Base-by-base conservation (phyloP, 2,888 invertebrate species). In the Xestia ashworthii region DNA sequence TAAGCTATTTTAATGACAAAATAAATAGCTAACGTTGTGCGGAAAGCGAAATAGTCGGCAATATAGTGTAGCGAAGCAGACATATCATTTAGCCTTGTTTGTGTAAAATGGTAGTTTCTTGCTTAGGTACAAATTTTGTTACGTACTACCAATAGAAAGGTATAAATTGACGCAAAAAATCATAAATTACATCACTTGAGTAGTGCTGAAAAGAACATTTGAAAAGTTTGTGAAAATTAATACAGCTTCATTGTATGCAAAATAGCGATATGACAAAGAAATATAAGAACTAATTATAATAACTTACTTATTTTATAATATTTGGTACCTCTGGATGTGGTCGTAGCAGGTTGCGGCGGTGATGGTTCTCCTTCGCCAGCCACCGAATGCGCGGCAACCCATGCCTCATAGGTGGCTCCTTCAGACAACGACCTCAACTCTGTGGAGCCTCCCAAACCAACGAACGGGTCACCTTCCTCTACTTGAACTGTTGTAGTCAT, bases 381-480 rank as follows among this genome's bases (percentile, higher is more conserved):
- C 0, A 97, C 97, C 0, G 99, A 99, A 83, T 98, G 98, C 0
- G 98, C 98, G 1, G 98, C 98, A 5, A 99, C 98, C 98, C 98
- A 98, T 91, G 99, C 98, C 92, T 98, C 98, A 92, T 99, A 99
- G 64, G 98, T 97, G 88, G 98, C 98, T 88, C 98, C 97, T 92
- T 98, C 98, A 71, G 97, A 97, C 78, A 98, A 95, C 64, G 98
- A 97, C 50, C 98, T 95, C 62, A 98, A 96, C 93, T 98, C 98
- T 80, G 97, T 97, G 6, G 97, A 97, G 1, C 97, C 97, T 22
- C 96, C 97, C 6, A 97, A 87, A 9, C 97, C 97, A 0, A 97
- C 95, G 5, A 93, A 92, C 11, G 90, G 89, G 19, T 96, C 95
- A 0, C 90, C 88, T 12, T 95, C 95, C 82, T 96, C 95, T 0